phyloP scores from a whole-genome alignment of 2,113 vertebrate genomes.

The Elephantulus edwardii region DNA sequence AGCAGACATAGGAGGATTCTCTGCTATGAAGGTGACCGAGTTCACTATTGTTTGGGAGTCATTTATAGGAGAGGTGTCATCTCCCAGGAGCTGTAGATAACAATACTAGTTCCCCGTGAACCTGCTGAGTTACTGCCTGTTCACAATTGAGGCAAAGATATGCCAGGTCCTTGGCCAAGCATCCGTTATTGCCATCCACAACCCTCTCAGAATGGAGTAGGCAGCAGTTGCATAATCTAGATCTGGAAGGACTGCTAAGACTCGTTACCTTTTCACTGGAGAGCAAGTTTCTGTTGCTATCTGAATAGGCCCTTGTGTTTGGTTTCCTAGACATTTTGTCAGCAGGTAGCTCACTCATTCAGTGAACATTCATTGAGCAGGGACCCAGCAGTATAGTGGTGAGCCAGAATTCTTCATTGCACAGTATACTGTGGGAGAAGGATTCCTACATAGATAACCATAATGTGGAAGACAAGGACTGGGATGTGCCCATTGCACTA shows the following conservation, averaged over 20 bases:
- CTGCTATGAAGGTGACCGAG: background rate
- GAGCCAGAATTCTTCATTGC: background rate
- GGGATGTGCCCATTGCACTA: too few species aligned
- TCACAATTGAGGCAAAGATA: constrained; percentile 14
- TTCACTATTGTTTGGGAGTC: constrained; percentile 10
- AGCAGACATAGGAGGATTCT: background rate
- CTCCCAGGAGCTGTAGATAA: constrained; percentile 16
- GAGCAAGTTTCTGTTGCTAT: background rate
- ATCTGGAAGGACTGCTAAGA: background rate
- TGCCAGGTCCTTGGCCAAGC: background rate
- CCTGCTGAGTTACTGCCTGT: background rate
- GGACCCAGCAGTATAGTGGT: fast-evolving
- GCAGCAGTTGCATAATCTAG: background rate
- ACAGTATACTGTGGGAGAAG: background rate
- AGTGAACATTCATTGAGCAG: background rate
- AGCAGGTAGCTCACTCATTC: background rate
- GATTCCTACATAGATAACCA: background rate
- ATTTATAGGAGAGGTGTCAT: constrained; percentile 34
- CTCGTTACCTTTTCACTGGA: background rate
- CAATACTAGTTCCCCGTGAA: background rate
- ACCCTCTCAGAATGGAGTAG: background rate
- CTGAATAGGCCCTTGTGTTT: background rate
- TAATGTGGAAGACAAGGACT: background rate
- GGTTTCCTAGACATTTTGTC: constrained; percentile 18
- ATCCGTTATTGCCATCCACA: background rate